Evolutionary conservation across 2,888 invertebrate genomes (phyloP).

Genomic region (Tetranychus piercei): DNA sequence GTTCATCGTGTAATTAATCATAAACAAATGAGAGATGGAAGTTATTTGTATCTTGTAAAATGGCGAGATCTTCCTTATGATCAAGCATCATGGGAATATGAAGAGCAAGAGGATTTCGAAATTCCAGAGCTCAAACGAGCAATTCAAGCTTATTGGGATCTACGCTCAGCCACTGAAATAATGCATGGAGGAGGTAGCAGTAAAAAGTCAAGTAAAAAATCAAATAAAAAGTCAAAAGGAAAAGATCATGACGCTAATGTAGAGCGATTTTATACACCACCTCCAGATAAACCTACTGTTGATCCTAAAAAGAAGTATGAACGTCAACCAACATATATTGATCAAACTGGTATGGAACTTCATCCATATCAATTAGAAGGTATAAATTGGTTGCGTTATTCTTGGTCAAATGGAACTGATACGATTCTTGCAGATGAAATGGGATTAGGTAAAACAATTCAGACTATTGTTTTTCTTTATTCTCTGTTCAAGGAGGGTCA

Average conservation of each 20-base stretch:
- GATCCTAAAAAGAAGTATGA: slow-evolving; percentile 72
- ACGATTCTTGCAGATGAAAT: slow-evolving; percentile 97
- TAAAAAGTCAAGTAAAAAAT: slow-evolving; percentile 25
- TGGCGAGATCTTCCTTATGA: slow-evolving; percentile 96
- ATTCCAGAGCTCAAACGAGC: slow-evolving; percentile 67
- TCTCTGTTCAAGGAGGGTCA: slow-evolving; percentile 96
- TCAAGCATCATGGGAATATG: slow-evolving; percentile 93
- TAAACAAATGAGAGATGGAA: slow-evolving; percentile 46
- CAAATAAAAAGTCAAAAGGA: slow-evolving; percentile 36
- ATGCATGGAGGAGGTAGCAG: slow-evolving; percentile 23
- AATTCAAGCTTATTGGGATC: slow-evolving; percentile 67
- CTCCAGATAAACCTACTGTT: slow-evolving; percentile 33
- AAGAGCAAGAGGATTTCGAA: slow-evolving; percentile 40
- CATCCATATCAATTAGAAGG: slow-evolving; percentile 97
- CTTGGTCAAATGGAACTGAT: slow-evolving; percentile 87
- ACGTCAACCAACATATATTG: slow-evolving; percentile 78
- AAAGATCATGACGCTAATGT: slow-evolving; percentile 36
- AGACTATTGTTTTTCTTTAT: slow-evolving; percentile 94
- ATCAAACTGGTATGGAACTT: slow-evolving; percentile 74
- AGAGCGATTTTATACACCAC: slow-evolving; percentile 28
- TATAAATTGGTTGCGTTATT: slow-evolving; percentile 89
- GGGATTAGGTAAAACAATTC: slow-evolving; percentile 99
- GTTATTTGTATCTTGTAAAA: slow-evolving; percentile 74
- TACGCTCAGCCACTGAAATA: slow-evolving; percentile 29
- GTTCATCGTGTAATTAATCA: slow-evolving; percentile 79